Percentiles rank a stretch among this genome's conserved stretches.
Evolutionary conservation across 2,888 invertebrate species (phyloP).

Genomic region (Auanema sp.): DNA sequence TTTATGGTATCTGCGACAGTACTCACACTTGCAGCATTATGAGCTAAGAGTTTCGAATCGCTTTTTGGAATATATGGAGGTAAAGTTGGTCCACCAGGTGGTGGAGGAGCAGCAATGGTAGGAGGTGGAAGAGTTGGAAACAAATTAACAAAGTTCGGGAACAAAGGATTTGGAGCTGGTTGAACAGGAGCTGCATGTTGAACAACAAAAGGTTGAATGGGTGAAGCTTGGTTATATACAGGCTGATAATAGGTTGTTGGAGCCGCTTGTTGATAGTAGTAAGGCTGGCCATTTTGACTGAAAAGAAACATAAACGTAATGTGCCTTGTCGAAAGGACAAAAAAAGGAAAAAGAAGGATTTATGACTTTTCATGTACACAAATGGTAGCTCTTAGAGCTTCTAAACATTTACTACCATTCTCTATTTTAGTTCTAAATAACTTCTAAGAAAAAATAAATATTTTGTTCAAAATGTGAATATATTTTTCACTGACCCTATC

Average conservation of each 20-base stretch:
- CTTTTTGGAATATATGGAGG: constrained; percentile 15
- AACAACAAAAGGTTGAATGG: no score
- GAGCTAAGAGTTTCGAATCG: constrained; percentile 37
- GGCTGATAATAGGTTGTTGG: not conserved
- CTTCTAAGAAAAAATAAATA: not conserved
- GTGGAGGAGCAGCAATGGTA: not conserved
- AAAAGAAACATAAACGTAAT: no score
- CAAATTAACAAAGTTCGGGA: not conserved
- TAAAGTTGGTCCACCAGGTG: constrained; percentile 12
- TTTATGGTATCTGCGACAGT: no score
- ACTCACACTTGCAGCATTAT: constrained; percentile 41
- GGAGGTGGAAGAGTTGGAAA: not conserved
- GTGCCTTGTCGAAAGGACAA: no score
- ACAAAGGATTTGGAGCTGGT: constrained; percentile 5
- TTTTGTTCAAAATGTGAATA: not conserved
- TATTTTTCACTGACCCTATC: constrained; percentile 9
- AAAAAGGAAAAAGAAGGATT: constrained; percentile 1
- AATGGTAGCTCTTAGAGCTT: not conserved
- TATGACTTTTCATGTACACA: not conserved
- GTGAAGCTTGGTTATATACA: not conserved
- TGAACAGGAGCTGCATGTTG: not conserved
- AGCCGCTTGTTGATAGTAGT: not conserved
- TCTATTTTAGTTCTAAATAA: no score
- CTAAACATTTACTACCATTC: no score
- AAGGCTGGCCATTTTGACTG: no score